These are phyloP conservation scores for Strigamia transsilvanica DNA, from an alignment of 2,888 invertebrate species.

Conservation along the genomic window DNA sequence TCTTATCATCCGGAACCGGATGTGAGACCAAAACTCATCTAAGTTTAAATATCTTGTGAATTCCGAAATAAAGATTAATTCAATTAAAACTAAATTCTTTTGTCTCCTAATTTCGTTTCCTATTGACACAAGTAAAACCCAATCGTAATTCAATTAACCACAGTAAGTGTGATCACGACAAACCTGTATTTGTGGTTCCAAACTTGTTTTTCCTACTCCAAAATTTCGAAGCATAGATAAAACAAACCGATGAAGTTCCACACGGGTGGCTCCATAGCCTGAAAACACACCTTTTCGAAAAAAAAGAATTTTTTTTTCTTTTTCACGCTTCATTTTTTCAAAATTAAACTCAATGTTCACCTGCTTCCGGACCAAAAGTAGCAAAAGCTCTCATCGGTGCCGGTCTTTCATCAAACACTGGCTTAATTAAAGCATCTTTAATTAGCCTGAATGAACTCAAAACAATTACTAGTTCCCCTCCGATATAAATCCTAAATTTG, in stretches of 20 bases:
- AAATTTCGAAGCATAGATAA: background rate
- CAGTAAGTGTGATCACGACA: no score
- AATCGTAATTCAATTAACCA: no score
- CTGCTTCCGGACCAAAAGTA: background rate
- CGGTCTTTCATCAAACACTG: background rate
- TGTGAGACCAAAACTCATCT: no score
- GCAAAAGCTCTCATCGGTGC: background rate
- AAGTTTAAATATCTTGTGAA: no score
- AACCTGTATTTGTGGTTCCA: background rate
- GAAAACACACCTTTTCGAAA: no score
- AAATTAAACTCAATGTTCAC: background rate
- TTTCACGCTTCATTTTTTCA: no score
- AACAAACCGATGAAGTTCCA: background rate
- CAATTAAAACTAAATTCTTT: no score
- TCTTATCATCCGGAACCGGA: no score
- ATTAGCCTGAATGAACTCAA: background rate
- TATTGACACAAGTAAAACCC: no score
- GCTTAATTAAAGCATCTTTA: background rate
- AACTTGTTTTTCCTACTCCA: background rate
- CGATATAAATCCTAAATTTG: background rate
- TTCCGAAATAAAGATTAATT: no score
- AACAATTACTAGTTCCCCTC: background rate
- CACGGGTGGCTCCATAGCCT: background rate
- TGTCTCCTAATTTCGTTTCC: no score
- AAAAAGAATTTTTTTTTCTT: no score